phyloP scores from a whole-genome alignment of 2,797 vertebrate genomes.

The Oreonectes daqikongensis region DNA sequence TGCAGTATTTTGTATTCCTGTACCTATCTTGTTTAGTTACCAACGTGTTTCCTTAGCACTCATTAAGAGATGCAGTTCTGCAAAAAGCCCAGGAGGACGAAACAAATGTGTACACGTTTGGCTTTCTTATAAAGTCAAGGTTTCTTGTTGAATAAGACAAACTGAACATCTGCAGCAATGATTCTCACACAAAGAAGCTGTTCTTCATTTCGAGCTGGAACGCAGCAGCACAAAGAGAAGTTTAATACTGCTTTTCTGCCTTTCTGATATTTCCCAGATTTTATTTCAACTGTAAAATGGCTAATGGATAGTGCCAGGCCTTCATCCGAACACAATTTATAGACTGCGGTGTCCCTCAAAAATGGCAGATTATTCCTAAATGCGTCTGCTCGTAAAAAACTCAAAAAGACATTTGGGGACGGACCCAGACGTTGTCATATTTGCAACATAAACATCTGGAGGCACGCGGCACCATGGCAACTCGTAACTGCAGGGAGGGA shows the following conservation, averaged over 20 bases:
- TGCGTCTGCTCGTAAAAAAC: constrained; percentile 45
- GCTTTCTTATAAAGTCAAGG: background rate
- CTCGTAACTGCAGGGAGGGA: constrained; percentile 11
- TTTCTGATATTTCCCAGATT: constrained; percentile 56
- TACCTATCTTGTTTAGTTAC: constrained; percentile 23
- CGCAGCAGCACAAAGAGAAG: constrained; percentile 23
- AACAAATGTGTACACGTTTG: background rate
- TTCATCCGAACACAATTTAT: constrained; percentile 56
- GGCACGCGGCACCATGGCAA: constrained; percentile 2
- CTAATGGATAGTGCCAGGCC: constrained; percentile 52
- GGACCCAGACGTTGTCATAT: constrained; percentile 47
- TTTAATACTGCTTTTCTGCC: constrained; percentile 36
- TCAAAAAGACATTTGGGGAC: constrained; percentile 56
- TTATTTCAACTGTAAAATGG: constrained; percentile 57
- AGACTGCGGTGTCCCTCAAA: constrained; percentile 43
- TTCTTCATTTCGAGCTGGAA: constrained; percentile 25
- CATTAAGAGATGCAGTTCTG: constrained; percentile 13
- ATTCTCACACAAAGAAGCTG: background rate
- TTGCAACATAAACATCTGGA: constrained; percentile 45
- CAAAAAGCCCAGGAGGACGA: constrained; percentile 27
- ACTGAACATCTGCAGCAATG: background rate
- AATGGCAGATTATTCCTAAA: constrained; percentile 51
- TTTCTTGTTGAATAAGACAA: background rate
- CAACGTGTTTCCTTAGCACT: constrained; percentile 13
- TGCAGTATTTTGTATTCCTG: constrained; percentile 24